Base-by-base conservation (phyloP, 2,888 invertebrate species). In the Spodoptera littoralis region DNA sequence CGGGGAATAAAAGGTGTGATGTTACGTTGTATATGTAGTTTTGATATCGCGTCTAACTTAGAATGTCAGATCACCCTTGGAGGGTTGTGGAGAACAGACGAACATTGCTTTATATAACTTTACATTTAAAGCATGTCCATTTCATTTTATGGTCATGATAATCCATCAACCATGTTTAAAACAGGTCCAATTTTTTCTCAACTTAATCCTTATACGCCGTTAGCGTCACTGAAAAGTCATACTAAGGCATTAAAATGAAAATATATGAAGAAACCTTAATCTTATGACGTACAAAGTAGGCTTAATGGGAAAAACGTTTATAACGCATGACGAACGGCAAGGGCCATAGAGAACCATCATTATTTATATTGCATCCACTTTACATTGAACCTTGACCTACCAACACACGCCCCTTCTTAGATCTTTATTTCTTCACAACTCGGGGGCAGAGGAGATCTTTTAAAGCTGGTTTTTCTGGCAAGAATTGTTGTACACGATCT, bases 241-340 rank as follows among this genome's bases (percentile, higher is more conserved):
- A 36, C 36, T 36, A 36, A n/a, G 27, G 13, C 30, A 49, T 5
- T 49, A 24, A 9, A 27, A 43, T 65, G n/a, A 18, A 46, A 8
- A 47, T 49, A 61, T 11, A 57, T 51, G 22, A 46, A 45, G 45
- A 71, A 53, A 65, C 63, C 46, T 47, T 70, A 67, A 77, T 73
- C 74, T 64, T 53, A 61, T 60, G 58, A 71, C 50, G 59, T 65
- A 55, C 51, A 72, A 65, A 70, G 55, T 75, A 42, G 11, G 54
- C 76, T 68, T 92, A 92, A 92, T 88, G 92, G 90, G 90, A 82
- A 79, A 88, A 90, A 80, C 91, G 90, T 83, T 92, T 91, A 90
- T 83, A 76, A 75, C 73, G 82, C 85, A 89, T 88, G 91, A 92
- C 86, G 86, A 86, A 92, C 90, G 81, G 84, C 80, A 70, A 73